Percentiles rank a stretch among this genome's conserved stretches.
Conservation (phyloP, 2,113 vertebrate species). For the Cottus gobio region DNA sequence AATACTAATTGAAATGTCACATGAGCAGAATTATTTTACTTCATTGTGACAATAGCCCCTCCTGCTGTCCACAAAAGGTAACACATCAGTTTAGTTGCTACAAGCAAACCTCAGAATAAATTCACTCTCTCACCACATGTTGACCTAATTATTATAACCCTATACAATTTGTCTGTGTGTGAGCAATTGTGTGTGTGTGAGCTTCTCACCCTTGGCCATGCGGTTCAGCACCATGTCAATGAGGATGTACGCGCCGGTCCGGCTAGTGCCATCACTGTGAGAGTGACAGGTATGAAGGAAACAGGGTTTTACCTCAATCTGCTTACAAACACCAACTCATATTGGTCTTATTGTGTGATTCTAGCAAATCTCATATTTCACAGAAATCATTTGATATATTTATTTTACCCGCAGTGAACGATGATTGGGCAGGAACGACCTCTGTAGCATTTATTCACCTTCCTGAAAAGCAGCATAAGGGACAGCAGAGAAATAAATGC, state of each 20-base stretch:
- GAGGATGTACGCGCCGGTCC: slow-evolving; percentile 95
- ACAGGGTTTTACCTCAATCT: not conserved
- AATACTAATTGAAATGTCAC: not conserved
- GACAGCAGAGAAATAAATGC: slow-evolving; percentile 46
- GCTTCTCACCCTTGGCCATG: slow-evolving; percentile 94
- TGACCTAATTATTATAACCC: not conserved
- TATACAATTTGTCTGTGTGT: not conserved
- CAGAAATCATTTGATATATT: not conserved
- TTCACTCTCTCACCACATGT: not conserved
- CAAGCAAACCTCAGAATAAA: not conserved
- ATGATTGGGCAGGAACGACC: slow-evolving; percentile 98
- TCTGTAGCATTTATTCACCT: slow-evolving; percentile 99
- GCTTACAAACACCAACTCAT: not conserved
- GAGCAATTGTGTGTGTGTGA: not conserved
- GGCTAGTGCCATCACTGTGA: slow-evolving; percentile 91
- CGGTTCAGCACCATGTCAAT: slow-evolving; percentile 98
- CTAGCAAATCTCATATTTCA: not conserved
- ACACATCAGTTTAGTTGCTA: no score
- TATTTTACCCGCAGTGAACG: slow-evolving; percentile 95
- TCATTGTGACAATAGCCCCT: slow-evolving; percentile 1
- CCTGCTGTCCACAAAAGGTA: slow-evolving; percentile 28
- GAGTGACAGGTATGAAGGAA: slow-evolving; percentile 29
- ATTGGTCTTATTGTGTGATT: not conserved
- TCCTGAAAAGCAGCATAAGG: slow-evolving; percentile 87
- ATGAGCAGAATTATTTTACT: not conserved